A percentile compares a stretch with the other conserved stretches of the same genome.
phyloP scores from a whole-genome alignment of 2,113 vertebrate genomes.

The Cinclus cinclus region DNA sequence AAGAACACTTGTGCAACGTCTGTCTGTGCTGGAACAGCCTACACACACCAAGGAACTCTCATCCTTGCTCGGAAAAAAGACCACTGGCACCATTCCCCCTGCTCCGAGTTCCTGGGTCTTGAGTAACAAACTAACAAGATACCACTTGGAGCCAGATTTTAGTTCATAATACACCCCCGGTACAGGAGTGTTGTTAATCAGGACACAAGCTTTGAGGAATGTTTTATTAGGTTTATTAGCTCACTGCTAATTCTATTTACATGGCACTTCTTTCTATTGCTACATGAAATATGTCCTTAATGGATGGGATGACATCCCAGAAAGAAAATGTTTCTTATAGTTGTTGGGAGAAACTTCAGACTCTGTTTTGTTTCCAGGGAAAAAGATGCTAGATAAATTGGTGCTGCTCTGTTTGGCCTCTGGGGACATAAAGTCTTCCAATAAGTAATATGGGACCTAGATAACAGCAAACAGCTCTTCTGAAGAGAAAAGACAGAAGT shows the following conservation, averaged over 20 bases:
- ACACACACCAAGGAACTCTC: neutral
- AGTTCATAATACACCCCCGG: neutral
- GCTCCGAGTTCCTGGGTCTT: neutral
- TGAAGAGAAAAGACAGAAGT: neutral
- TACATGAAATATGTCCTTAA: neutral
- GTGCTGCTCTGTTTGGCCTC: neutral
- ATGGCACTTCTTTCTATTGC: neutral
- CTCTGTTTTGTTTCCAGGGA: neutral
- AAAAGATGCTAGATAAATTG: neutral
- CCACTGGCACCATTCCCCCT: neutral
- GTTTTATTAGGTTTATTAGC: neutral
- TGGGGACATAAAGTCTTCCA: neutral
- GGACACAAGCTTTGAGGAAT: neutral
- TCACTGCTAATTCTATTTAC: neutral
- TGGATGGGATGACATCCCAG: neutral
- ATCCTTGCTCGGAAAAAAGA: neutral
- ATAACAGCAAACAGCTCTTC: neutral
- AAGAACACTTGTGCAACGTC: neutral
- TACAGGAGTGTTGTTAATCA: accelerated
- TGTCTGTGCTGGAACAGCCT: neutral
- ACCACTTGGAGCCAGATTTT: neutral
- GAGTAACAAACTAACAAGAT: neutral
- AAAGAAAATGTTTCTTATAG: neutral
- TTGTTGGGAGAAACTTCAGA: neutral
- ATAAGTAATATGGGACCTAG: neutral